Conservation (phyloP, 92 coral and sea anemone genomes). For the Porites lobata region DNA sequence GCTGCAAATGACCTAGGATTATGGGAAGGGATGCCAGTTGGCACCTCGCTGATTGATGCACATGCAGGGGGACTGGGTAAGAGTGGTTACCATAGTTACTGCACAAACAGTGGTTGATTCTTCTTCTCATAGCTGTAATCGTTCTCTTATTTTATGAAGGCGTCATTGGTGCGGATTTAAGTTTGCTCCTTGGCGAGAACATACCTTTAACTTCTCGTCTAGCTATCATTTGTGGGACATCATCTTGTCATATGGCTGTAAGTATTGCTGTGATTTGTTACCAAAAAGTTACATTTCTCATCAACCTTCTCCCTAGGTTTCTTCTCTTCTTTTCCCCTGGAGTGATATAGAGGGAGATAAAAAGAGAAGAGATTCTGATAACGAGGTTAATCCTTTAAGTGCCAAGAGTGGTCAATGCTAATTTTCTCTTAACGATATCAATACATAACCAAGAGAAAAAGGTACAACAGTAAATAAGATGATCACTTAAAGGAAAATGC, state of each 20-base stretch:
- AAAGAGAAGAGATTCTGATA: no score
- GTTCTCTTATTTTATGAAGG: constrained; percentile 53
- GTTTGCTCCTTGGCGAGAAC: constrained; percentile 70
- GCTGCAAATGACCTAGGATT: constrained; percentile 91
- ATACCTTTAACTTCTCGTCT: constrained; percentile 85
- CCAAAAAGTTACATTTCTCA: background rate
- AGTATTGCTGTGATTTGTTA: constrained; percentile 29
- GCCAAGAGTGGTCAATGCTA: no score
- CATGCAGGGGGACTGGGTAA: constrained; percentile 99
- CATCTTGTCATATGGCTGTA: constrained; percentile 97
- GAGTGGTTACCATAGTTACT: background rate
- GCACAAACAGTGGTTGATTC: background rate
- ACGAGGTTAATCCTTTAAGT: no score
- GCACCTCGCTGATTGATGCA: constrained; percentile 94
- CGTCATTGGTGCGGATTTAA: constrained; percentile 89
- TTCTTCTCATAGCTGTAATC: background rate
- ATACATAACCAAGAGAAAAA: no score
- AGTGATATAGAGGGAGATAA: no score
- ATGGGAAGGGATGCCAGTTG: constrained; percentile 95
- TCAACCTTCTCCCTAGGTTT: no score
- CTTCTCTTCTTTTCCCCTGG: no score
- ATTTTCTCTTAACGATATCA: no score
- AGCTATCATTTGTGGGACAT: constrained; percentile 95
- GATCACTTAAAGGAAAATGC: no score
- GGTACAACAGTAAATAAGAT: no score